Evolutionary conservation across 2,113 vertebrate genomes (phyloP), one percentile per base, ranked within the genome.

Genomic region (Melanocharis versteri): DNA sequence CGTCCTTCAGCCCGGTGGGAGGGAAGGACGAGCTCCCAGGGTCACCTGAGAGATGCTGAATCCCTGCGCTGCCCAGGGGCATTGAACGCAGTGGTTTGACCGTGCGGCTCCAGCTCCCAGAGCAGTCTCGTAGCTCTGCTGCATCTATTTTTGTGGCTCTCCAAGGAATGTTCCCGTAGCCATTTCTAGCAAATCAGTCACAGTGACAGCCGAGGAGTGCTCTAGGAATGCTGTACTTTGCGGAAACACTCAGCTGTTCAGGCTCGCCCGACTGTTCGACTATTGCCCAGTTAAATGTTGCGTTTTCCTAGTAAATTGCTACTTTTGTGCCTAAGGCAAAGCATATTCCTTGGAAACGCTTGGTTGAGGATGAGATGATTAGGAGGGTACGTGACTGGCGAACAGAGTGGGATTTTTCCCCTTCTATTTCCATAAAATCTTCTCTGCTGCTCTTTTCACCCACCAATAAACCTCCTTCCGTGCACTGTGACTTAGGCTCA

Each of bases 81-180:
- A 6, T 9, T 8, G n/a, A 24, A 8, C 28, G 48, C 73, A 11
- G 9, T 15, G 90, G 13, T 70, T 48, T 47, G 66, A 27, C 30
- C 42, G 6, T 7, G 64, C 42, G 40, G 44, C 58, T 73, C 37
- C 39, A 21, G 5, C 12, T 69, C 82, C 64, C 72, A 6, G 75
- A 17, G 83, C 27, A 2, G 79, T 27, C 90, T 37, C 58, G 10
- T n/a, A 19, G 79, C 71, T 93, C 17, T 22, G 72, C 72, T 83
- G 60, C 60, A 44, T 65, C 88, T 96, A 86, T 96, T 96, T 95
- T 92, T 94, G 83, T 86, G 95, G 75, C 51, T 90, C 62, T 69
- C 56, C 79, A 6, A 85, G 87, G 87, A 97, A 94, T 92, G 87
- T 85, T 91, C 75, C 75, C 77, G 42, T 62, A 81, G 88, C 92